These are phyloP conservation scores for Maniola hyperantus DNA, from an alignment of 2,888 invertebrate species.

Conservation along the genomic window DNA sequence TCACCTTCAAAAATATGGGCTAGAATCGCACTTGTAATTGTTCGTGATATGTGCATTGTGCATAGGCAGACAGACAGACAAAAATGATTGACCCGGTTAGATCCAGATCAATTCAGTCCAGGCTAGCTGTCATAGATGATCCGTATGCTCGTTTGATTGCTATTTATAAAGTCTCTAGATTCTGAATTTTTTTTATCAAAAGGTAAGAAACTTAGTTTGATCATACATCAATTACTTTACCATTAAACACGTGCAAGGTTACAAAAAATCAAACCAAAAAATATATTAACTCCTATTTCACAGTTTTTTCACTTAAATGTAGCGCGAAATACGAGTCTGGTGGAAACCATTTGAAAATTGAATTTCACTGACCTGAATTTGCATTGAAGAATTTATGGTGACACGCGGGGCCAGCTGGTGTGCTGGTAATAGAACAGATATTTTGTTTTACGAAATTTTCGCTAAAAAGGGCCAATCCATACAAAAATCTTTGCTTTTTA, in stretches of 20 bases:
- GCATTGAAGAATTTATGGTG: slow-evolving; percentile 28
- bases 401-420: slow-evolving; percentile 12
- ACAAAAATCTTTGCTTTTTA: background rate
- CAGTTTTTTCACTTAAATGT: slow-evolving; percentile 10
- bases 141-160: no score
- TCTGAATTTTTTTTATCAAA: no score
- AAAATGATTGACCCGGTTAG: no score
- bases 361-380: slow-evolving; percentile 26
- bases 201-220: background rate
- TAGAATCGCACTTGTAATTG: no score
- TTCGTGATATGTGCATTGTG: no score
- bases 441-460: slow-evolving; percentile 7
- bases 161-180: no score
- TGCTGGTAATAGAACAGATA: slow-evolving; percentile 9
- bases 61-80: no score
- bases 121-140: no score
- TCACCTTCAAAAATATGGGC: no score
- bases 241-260: background rate
- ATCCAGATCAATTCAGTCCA: no score
- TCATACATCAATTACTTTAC: background rate
- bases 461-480: background rate
- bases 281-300: background rate
- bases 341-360: slow-evolving; percentile 23
- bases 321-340: slow-evolving; percentile 14
- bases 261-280: background rate